Conservation (phyloP, 2,797 vertebrate species). For the Carapus acus region DNA sequence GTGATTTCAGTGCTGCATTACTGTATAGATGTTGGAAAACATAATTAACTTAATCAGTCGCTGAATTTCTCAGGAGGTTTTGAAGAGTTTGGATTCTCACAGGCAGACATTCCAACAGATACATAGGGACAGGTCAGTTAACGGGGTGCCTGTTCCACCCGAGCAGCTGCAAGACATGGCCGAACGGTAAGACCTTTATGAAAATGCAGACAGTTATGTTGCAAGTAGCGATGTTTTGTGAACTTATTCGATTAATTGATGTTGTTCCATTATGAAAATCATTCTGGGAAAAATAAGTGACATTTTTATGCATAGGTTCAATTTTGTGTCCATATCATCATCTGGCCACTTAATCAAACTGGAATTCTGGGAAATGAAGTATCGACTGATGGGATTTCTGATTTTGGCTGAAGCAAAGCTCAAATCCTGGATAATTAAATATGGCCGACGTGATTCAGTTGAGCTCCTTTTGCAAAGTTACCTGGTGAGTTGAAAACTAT, state of each 20-base stretch:
- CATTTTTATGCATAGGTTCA: conserved; percentile 80
- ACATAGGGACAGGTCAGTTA: conserved; percentile 87
- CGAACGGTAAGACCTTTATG: conserved; percentile 78
- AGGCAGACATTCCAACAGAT: conserved; percentile 93
- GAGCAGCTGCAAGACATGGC: conserved; percentile 98
- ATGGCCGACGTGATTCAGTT: conserved; percentile 91
- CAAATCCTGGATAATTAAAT: conserved; percentile 99
- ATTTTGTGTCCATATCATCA: conserved; percentile 90
- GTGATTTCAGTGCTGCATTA: neutral
- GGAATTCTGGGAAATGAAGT: conserved; percentile 98
- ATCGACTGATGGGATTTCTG: conserved; percentile 90
- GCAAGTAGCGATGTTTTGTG: neutral
- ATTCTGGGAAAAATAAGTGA: too few species aligned
- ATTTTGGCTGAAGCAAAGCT: conserved; percentile 94
- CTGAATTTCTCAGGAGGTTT: conserved; percentile 78
- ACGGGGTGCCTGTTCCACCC: conserved; percentile 87
- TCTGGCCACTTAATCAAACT: conserved; percentile 92
- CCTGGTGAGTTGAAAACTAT: conserved; percentile 73
- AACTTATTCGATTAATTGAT: neutral
- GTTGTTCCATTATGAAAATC: too few species aligned
- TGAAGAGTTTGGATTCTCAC: conserved; percentile 89
- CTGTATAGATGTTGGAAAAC: neutral
- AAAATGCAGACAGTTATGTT: neutral
- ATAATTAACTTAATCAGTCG: conserved; percentile 1
- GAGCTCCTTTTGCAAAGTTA: conserved; percentile 92